phyloP scores from a whole-genome alignment of 2,113 vertebrate genomes.

The Raja brachyura region DNA sequence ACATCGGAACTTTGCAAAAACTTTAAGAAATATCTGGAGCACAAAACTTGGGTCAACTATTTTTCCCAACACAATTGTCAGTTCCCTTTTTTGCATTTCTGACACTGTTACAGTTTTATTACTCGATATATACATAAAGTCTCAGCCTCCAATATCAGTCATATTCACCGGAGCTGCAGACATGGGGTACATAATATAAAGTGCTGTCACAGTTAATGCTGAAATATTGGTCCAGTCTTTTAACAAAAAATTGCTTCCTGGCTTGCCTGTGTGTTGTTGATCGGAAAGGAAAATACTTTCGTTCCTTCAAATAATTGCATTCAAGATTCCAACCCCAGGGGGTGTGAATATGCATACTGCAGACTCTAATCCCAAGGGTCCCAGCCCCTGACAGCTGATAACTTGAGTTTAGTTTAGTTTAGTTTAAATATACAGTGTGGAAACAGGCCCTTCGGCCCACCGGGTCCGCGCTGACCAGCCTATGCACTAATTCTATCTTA shows the following conservation, averaged over 20 bases:
- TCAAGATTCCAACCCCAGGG: neutral
- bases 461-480: no score
- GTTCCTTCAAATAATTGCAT: neutral
- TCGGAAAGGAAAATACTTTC: neutral
- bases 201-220: constrained; percentile 25
- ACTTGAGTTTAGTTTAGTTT: no score
- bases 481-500: no score
- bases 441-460: no score
- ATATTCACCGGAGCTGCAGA: neutral
- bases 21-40: no score
- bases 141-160: neutral
- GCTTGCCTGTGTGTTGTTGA: neutral
- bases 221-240: neutral
- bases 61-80: neutral
- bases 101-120: neutral
- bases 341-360: no score
- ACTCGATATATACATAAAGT: neutral
- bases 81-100: neutral
- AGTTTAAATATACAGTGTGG: no score
- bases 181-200: neutral
- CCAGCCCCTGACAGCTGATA: no score
- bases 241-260: neutral
- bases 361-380: no score
- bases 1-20: neutral
- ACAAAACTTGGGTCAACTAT: neutral